Conservation (phyloP, 2,797 vertebrate species). For the Cossypha dichroa region DNA sequence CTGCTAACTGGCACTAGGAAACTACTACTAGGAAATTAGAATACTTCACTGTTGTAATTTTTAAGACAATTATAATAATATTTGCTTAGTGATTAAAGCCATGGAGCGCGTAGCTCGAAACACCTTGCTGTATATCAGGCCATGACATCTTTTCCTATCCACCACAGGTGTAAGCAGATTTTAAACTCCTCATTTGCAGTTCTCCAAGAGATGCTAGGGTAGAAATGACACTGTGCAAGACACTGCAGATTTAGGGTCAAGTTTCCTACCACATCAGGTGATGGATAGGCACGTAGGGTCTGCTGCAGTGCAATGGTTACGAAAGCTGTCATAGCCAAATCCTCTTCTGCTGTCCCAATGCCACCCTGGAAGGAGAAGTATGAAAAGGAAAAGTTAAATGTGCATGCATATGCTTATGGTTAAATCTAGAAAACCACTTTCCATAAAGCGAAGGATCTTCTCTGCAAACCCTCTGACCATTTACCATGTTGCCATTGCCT, state of each 20-base stretch:
- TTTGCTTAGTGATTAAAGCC: background rate
- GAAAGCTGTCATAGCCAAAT: constrained; percentile 74
- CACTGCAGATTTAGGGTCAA: background rate
- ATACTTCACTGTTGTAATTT: background rate
- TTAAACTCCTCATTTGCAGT: background rate
- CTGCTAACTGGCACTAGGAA: background rate
- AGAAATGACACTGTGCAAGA: background rate
- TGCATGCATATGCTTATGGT: fast-evolving
- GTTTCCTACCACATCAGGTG: constrained; percentile 58
- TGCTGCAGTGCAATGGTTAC: constrained; percentile 68
- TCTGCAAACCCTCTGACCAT: background rate
- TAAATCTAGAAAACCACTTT: background rate
- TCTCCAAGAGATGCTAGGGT: background rate
- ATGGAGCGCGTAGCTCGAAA: fast-evolving
- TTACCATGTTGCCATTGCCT: background rate
- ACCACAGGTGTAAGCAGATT: background rate
- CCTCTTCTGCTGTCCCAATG: constrained; percentile 48
- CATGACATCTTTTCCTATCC: fast-evolving
- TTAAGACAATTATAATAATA: background rate
- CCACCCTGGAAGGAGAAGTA: constrained; percentile 63
- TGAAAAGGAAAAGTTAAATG: background rate
- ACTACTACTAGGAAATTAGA: background rate
- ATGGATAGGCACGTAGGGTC: background rate
- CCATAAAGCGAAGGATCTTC: background rate
- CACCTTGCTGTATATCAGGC: background rate